Evolutionary conservation across 2,797 vertebrate genomes (phyloP).

Genomic region (Tauraco hartlaubi): DNA sequence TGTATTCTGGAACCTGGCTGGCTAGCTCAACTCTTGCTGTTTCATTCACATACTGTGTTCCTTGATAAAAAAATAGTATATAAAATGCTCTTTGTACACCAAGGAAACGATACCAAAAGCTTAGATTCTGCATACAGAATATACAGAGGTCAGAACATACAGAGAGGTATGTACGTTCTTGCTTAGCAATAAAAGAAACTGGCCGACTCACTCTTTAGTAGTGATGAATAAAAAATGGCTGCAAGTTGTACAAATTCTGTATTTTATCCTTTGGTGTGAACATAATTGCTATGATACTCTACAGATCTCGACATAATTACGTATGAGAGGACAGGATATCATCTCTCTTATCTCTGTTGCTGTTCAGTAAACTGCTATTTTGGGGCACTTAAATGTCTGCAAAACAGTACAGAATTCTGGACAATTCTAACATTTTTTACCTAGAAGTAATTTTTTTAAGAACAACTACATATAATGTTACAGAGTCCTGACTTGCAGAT

Average conservation of each 20-base stretch:
- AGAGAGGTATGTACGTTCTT: neutral
- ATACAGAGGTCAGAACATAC: neutral
- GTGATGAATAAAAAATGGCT: neutral
- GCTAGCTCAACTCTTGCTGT: conserved; percentile 1
- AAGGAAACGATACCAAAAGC: neutral
- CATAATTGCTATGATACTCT: neutral
- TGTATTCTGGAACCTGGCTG: neutral
- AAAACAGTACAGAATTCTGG: neutral
- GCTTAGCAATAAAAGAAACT: conserved; percentile 25
- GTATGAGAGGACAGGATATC: neutral
- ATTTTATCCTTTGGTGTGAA: neutral
- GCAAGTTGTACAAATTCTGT: neutral
- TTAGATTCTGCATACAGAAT: neutral
- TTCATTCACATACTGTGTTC: neutral
- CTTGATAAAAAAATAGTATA: neutral
- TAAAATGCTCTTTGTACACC: neutral
- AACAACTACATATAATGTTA: neutral
- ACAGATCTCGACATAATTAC: neutral
- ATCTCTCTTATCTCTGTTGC: neutral
- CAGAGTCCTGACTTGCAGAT: neutral
- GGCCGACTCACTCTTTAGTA: neutral
- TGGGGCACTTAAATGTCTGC: neutral
- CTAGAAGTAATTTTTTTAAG: neutral
- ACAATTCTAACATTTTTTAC: neutral
- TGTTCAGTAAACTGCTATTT: neutral